These are phyloP conservation scores for Anastatus disparis DNA, from an alignment of 1,140 invertebrate genomes.

Conservation along the genomic window DNA sequence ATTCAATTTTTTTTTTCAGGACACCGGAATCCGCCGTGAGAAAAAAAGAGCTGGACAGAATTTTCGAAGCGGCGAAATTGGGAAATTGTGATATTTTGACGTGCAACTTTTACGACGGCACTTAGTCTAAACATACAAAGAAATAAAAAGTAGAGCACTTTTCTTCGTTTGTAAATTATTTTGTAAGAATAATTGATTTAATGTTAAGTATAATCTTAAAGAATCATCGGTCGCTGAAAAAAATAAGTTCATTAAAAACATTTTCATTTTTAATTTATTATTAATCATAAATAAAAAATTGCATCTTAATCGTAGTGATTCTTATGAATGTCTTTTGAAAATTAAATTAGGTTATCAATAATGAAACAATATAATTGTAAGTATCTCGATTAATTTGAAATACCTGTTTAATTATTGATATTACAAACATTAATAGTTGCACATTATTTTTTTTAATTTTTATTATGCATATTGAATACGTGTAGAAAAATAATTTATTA, in stretches of 20 bases:
- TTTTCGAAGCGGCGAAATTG: slow-evolving; percentile 56
- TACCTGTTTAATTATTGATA: too few species aligned
- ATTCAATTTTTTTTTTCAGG: slow-evolving; percentile 50
- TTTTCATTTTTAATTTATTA: too few species aligned
- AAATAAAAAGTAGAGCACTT: slow-evolving; percentile 38
- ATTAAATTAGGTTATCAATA: too few species aligned
- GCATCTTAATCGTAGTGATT: background rate
- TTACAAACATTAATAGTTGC: too few species aligned
- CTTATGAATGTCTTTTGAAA: background rate
- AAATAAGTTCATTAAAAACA: too few species aligned
- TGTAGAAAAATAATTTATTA: too few species aligned
- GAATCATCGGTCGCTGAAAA: too few species aligned
- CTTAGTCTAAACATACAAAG: slow-evolving; percentile 35
- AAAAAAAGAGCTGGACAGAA: slow-evolving; percentile 53
- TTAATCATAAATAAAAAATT: too few species aligned
- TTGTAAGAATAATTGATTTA: slow-evolving; percentile 26
- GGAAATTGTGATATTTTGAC: slow-evolving; percentile 52
- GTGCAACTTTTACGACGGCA: slow-evolving; percentile 42
- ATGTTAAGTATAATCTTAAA: slow-evolving; percentile 18
- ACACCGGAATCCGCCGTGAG: slow-evolving; percentile 48
- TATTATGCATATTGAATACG: too few species aligned
- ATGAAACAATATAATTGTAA: too few species aligned
- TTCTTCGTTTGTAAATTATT: slow-evolving; percentile 32
- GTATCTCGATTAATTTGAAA: too few species aligned
- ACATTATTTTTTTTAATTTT: too few species aligned